These are phyloP conservation scores for Laticauda colubrina DNA, from an alignment of 2,113 vertebrate genomes.

Conservation along the genomic window DNA sequence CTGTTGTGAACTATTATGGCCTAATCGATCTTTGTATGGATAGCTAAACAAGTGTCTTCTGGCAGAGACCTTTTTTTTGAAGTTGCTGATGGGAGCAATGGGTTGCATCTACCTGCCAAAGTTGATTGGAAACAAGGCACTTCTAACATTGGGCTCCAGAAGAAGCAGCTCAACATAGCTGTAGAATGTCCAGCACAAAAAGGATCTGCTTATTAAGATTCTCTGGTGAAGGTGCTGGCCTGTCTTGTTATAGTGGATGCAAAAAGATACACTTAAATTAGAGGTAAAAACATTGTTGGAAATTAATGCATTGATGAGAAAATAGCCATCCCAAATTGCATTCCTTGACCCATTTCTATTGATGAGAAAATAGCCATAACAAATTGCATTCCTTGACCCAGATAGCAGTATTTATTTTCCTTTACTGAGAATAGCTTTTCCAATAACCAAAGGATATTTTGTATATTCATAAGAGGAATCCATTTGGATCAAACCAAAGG, in stretches of 20 bases:
- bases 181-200: background rate
- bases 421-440: background rate
- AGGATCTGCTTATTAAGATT: background rate
- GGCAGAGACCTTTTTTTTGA: background rate
- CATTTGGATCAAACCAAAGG: background rate
- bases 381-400: background rate
- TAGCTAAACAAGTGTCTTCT: background rate
- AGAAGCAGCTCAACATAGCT: background rate
- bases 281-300: background rate
- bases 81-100: background rate
- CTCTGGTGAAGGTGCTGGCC: background rate
- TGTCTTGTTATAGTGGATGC: background rate
- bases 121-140: background rate
- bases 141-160: background rate
- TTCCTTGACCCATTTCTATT: background rate
- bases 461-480: background rate
- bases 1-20: background rate
- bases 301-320: background rate
- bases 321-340: background rate
- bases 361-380: background rate
- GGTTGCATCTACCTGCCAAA: constrained; percentile 8
- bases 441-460: background rate
- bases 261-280: background rate
- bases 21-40: constrained; percentile 5
- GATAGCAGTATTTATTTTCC: background rate